These are phyloP conservation scores for Elephas maximus DNA, from an alignment of 2,113 vertebrate species.

Conservation along the genomic window DNA sequence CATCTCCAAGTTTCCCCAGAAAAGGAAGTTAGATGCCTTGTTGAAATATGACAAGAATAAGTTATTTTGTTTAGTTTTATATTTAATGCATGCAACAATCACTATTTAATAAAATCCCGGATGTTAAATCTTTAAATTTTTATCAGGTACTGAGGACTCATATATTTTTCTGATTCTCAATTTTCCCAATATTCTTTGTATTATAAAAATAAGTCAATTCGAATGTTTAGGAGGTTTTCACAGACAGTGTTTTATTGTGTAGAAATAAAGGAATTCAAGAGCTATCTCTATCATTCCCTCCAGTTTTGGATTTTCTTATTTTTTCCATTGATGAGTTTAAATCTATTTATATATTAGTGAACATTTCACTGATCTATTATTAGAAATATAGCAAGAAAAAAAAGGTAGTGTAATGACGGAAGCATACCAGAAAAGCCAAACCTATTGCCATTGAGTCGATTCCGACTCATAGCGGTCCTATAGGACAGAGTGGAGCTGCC, in stretches of 20 bases:
- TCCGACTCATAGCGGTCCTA: too few relatives aligned
- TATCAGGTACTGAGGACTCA: not conserved
- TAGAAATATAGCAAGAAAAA: not conserved
- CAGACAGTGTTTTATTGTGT: not conserved
- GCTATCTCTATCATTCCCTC: not conserved
- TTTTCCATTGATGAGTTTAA: not conserved
- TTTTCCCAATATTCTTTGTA: not conserved
- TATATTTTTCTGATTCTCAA: not conserved
- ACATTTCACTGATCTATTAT: not conserved
- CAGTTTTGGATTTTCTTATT: not conserved
- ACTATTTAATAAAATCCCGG: not conserved
- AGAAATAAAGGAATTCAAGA: not conserved
- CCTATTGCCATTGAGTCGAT: too few relatives aligned
- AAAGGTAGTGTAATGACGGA: not conserved
- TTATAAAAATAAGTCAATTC: not conserved
- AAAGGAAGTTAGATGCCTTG: not conserved
- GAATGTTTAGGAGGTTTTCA: not conserved
- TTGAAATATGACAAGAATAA: not conserved
- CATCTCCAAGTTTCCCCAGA: not conserved
- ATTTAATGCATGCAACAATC: not conserved
- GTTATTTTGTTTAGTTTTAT: not conserved
- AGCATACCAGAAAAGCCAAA: too few relatives aligned
- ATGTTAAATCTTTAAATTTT: constrained; percentile 2
- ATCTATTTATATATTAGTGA: not conserved
- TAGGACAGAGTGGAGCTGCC: too few relatives aligned